These are phyloP conservation scores for Artibeus lituratus DNA, from an alignment of 2,797 vertebrate species.

Conservation along the genomic window DNA sequence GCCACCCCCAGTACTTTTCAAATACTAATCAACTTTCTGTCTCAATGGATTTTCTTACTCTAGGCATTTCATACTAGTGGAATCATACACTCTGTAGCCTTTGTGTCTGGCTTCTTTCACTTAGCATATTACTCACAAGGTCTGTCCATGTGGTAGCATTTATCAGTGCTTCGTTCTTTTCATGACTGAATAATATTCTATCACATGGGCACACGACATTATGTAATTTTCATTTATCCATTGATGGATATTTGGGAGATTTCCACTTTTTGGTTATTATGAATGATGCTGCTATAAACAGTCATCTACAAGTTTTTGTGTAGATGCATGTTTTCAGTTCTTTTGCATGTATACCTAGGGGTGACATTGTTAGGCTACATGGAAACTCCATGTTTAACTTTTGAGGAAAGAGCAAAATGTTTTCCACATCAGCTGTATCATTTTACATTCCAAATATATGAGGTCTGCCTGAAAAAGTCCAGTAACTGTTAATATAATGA, in stretches of 20 bases:
- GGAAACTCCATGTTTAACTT: neutral
- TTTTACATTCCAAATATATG: neutral
- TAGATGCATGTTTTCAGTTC: neutral
- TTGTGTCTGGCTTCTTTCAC: neutral
- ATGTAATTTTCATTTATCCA: neutral
- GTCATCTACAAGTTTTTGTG: neutral
- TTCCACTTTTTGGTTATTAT: neutral
- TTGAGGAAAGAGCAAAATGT: neutral
- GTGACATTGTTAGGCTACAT: neutral
- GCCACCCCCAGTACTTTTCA: neutral
- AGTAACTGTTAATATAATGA: no score
- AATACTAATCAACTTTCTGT: neutral
- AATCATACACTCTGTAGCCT: neutral
- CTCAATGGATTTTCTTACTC: neutral
- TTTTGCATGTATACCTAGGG: neutral
- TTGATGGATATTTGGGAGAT: neutral
- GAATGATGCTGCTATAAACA: neutral
- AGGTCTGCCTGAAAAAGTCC: no score
- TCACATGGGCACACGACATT: neutral
- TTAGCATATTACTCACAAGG: neutral
- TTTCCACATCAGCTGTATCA: neutral
- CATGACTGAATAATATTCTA: neutral
- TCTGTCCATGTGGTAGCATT: accelerated
- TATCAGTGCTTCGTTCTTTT: neutral
- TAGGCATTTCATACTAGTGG: neutral